These are phyloP conservation scores for Bombus soroeensis DNA, from an alignment of 1,140 invertebrate genomes.

Conservation along the genomic window DNA sequence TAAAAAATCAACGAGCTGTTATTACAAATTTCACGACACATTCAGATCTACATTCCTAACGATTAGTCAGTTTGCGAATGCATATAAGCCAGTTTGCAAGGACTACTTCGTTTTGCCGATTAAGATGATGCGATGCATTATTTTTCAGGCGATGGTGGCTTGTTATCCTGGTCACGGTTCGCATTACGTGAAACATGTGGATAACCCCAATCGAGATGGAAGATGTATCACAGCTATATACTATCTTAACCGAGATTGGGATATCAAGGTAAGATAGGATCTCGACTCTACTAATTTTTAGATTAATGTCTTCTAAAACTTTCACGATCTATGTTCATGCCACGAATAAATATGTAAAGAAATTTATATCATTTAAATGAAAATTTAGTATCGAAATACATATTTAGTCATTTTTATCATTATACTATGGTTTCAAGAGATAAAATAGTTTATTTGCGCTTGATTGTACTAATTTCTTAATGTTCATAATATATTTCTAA, in stretches of 20 bases:
- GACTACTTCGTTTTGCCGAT: not conserved
- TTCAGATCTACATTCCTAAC: not conserved
- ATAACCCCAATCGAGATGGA: conserved; percentile 98
- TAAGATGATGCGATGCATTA: not conserved
- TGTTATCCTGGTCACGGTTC: conserved; percentile 97
- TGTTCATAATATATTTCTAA: too few relatives aligned
- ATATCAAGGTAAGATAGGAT: conserved; percentile 84
- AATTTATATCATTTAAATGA: not conserved
- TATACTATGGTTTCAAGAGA: too few relatives aligned
- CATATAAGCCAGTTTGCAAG: not conserved
- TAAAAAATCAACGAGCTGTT: not conserved
- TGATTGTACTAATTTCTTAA: too few relatives aligned
- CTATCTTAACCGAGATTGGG: conserved; percentile 97
- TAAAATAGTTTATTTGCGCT: too few relatives aligned
- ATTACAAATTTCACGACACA: not conserved
- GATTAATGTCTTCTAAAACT: too few relatives aligned
- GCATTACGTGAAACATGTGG: conserved; percentile 97
- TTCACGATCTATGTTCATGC: too few relatives aligned
- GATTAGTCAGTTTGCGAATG: not conserved
- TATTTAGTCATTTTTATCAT: too few relatives aligned
- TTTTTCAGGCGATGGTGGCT: conserved; percentile 95
- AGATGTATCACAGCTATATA: conserved; percentile 98
- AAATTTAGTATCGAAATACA: too few relatives aligned
- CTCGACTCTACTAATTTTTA: not conserved
- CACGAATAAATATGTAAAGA: not conserved